Evolutionary conservation across 2,888 invertebrate genomes (phyloP), one percentile per base, ranked within the genome.

Genomic region (Lasioglossum pauxillum): DNA sequence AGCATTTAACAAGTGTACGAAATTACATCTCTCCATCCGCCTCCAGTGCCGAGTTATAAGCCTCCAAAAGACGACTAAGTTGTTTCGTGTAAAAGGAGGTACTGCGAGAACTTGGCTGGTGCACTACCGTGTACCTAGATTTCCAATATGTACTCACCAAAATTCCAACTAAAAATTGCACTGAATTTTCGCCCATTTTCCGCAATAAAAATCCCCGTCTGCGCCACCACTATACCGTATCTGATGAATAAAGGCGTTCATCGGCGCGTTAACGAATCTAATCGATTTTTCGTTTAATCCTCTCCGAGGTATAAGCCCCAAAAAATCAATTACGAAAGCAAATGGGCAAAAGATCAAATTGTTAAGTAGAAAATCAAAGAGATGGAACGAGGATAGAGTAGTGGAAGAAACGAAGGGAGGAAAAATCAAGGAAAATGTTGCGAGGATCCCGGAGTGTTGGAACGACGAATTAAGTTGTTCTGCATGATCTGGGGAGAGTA

Each of bases 241-340:
- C n/a, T 75, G 14, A 23, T 10, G 12, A 23, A 57, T 35, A 31
- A 57, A 75, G 14, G 60, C 3, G 64, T 16, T 49, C 44, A 75
- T 19, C 49, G 46, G 27, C 5, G 38, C 19, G 27, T 64, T 38
- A 81, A 73, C 78, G 57, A 64, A 72, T 53, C 71, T 88, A 89
- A 91, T 91, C 88, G 91, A 92, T 90, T 91, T 91, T 89, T 89
- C 90, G 64, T 74, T 57, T 92, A 91, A 91, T 92, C 92, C 92
- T 88, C 75, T 80, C 82, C 72, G 74, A 57, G 76, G 35, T 82
- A 85, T 87, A 86, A 89, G 78, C 85, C 31, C 75, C 38, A 41
- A 23, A 14, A 23, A 67, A 64, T 64, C 64, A 16, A 64, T 64
- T 31, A 64, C 16, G 53, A 53, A 53, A 53, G 23, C 3, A 53